Base-by-base conservation (phyloP, 1,140 invertebrate species). In the Dryas iulia region DNA sequence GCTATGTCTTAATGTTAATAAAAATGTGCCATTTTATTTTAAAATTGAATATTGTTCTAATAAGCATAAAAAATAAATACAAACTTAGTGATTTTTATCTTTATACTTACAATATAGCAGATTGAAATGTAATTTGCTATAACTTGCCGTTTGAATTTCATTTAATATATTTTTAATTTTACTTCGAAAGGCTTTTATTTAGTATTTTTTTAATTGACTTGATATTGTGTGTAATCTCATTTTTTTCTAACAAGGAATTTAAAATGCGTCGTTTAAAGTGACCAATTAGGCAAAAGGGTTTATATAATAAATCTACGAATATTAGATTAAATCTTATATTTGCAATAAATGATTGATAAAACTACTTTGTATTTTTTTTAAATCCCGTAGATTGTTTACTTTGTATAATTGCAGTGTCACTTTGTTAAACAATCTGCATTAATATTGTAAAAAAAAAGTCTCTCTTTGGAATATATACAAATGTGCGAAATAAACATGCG, bases 201-300 rank as follows among this genome's bases (percentile, higher is more conserved):
- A 21, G 35, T 35, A n/a, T n/a, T 14, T n/a, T 35, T 39, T 39
- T 2, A 18, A 39, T 6, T 39, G 5, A 39, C 1, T 18, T 47
- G 14, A 47, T 47, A 47, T 47, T 47, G 39, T 47, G 18, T 47
- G 39, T 21, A 0, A 11, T 35, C n/a, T 47, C 7, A 18, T 47
- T 47, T 18, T 47, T 21, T 67, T 58, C 21, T 56, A 53, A 61
- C 30, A 57, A 28, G 35, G 10, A 63, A 69, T 69, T 69, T 63
- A 63, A 63, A 62, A 30, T 39, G 12, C 59, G 57, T 60, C 58
- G 56, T 65, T 6, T 52, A 54, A 59, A 26, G 31, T 70, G 68
- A 70, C 68, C 68, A 70, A 70, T 70, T 70, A 65, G 68, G 68
- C 68, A 65, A 70, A 70, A 58, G 68, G 68, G 68, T 70, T 64